Evolutionary conservation across 2,113 vertebrate genomes (phyloP), one percentile per base, ranked within the genome.

Genomic region (Dolichallabes microphthalmus): DNA sequence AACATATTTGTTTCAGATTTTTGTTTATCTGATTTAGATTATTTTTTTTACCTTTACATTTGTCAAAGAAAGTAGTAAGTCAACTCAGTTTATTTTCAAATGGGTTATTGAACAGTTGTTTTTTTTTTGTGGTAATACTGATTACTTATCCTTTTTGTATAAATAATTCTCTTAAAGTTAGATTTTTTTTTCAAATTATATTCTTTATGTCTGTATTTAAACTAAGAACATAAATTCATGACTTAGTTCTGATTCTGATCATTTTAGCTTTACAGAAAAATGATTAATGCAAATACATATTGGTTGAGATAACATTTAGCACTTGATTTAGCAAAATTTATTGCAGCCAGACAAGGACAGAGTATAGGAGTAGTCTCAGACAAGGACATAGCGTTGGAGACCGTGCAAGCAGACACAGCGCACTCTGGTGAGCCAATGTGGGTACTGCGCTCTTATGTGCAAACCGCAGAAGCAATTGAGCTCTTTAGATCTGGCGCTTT

Each of bases 281-380:
- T 98, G 97, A 99, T 98, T 97, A 97, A 98, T 98, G 96, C 95
- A 97, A 95, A 97, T 98, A 97, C 96, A 96, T 97, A 98, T 98
- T 97, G 97, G 96, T 97, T 96, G 95, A 97, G 96, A 98, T 97
- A 97, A 97, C 96, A 97, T 98, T 99, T 97, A 98, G 96, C 96
- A 96, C 95, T 97, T 99, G 96, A 98, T 98, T 98, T 98, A 96
- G 96, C 96, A 96, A 97, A 96, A 97, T 98, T 96, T 97, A 98
- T 97, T 96, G 97, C 96, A 95, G 83, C 30, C 30, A 30, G 52
- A 52, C 80, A 94, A 95, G 94, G 94, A 96, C 96, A 95, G 95
- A 94, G 94, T 94, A 93, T 96, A 96, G 94, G 91, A 95, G 94
- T 95, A 95, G 94, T 94, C 91, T 91, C 94, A 95, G 95, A 95